Percentiles rank a stretch among this genome's conserved stretches.
Evolutionary conservation across 2,797 vertebrate species (phyloP).

Genomic region (Eptatretus atami): DNA sequence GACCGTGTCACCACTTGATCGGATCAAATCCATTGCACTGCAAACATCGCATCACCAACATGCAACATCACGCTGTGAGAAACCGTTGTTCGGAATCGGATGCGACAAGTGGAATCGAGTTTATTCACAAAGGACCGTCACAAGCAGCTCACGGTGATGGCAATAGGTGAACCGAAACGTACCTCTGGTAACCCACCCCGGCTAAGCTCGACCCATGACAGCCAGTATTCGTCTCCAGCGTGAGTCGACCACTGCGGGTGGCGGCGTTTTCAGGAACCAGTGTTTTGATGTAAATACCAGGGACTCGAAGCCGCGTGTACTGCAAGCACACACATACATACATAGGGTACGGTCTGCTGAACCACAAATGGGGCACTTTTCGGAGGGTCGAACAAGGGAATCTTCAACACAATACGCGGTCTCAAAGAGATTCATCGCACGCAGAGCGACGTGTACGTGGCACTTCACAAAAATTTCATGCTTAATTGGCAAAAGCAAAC

Average conservation of each 20-base stretch:
- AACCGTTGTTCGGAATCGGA: not conserved
- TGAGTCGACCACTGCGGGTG: constrained; percentile 32
- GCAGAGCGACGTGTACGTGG: too few species aligned
- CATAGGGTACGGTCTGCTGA: too few species aligned
- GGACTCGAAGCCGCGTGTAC: constrained; percentile 55
- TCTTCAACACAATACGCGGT: not conserved
- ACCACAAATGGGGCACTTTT: too few species aligned
- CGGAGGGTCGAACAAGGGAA: too few species aligned
- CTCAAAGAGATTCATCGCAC: too few species aligned
- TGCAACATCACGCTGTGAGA: not conserved
- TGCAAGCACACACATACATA: constrained; percentile 13
- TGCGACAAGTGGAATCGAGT: not conserved
- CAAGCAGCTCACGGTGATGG: not conserved
- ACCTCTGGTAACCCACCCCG: constrained; percentile 75
- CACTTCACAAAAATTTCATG: too few species aligned
- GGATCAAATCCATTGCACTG: constrained; percentile 75
- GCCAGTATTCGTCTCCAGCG: constrained; percentile 82
- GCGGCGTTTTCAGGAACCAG: constrained; percentile 53
- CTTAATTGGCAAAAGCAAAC: too few species aligned
- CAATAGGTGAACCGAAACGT: constrained; percentile 7
- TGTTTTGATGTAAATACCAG: constrained; percentile 77
- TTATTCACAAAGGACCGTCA: too few species aligned
- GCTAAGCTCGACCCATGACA: constrained; percentile 55
- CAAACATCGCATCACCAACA: constrained; percentile 7
- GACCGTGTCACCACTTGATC: constrained; percentile 44